A percentile compares a stretch with the other conserved stretches of the same genome.
phyloP scores from a whole-genome alignment of 92 coral and sea anemone genomes.

The Parazoanthus swiftii region DNA sequence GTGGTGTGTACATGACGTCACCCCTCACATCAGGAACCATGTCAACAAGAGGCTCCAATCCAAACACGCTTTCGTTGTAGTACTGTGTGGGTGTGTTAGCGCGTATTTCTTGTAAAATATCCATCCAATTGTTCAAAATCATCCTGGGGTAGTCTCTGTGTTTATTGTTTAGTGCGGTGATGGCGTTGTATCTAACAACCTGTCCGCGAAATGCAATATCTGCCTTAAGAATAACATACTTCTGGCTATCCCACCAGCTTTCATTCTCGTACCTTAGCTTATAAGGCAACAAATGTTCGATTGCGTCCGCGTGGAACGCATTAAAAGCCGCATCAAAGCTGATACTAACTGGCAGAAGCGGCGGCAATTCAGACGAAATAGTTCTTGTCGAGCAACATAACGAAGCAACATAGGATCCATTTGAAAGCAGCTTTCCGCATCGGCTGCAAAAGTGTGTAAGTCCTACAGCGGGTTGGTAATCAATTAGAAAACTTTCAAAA shows the following conservation, averaged over 20 bases:
- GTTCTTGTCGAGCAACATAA: constrained; percentile 77
- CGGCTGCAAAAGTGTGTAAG: constrained; percentile 82
- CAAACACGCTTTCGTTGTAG: constrained; percentile 56
- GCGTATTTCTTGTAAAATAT: constrained; percentile 61
- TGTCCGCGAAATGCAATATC: constrained; percentile 90
- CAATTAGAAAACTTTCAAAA: constrained; percentile 74
- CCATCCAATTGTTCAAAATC: constrained; percentile 72
- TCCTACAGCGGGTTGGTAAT: constrained; percentile 84
- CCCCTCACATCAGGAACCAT: constrained; percentile 63
- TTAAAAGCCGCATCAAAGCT: constrained; percentile 90
- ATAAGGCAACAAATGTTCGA: constrained; percentile 73
- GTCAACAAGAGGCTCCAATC: constrained; percentile 61
- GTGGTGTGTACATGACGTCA: constrained; percentile 56
- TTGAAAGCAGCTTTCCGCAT: constrained; percentile 63
- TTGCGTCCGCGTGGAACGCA: constrained; percentile 78
- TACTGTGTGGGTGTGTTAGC: constrained; percentile 50
- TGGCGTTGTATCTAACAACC: constrained; percentile 70
- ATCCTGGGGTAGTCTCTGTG: constrained; percentile 80
- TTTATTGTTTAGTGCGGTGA: constrained; percentile 65
- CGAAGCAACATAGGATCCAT: constrained; percentile 53
- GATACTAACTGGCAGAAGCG: constrained; percentile 81
- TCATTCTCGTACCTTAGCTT: constrained; percentile 69
- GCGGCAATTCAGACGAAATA: constrained; percentile 49
- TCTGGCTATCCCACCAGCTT: constrained; percentile 99
- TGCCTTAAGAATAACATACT: constrained; percentile 80